These are phyloP conservation scores for Drosophila mimica DNA, from an alignment of 2,888 invertebrate species.

Conservation along the genomic window DNA sequence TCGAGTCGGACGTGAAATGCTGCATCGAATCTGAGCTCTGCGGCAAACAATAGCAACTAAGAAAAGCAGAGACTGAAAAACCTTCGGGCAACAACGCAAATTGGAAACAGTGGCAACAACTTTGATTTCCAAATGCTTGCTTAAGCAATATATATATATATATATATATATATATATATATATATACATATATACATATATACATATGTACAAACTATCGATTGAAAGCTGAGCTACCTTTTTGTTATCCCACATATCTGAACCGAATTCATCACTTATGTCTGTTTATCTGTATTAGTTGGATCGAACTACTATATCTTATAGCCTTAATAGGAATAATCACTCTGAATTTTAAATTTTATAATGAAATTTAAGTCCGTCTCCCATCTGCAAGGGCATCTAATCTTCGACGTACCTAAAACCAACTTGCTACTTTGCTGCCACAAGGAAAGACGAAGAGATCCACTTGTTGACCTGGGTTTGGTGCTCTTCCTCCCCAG, in stretches of 20 bases:
- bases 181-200: not conserved
- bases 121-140: not conserved
- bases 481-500: not conserved
- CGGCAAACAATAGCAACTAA: not conserved
- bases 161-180: not conserved
- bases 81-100: not conserved
- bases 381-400: not conserved
- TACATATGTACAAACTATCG: not conserved
- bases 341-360: not conserved
- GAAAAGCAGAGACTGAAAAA: not conserved
- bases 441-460: not conserved
- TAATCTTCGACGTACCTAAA: not conserved
- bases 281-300: not conserved
- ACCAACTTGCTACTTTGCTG: not conserved
- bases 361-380: too few species aligned
- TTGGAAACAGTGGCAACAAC: not conserved
- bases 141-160: not conserved
- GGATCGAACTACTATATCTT: not conserved
- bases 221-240: not conserved
- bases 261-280: not conserved
- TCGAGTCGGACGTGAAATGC: constrained; percentile 38
- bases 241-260: not conserved
- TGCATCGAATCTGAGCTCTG: constrained; percentile 13
- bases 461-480: not conserved
- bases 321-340: not conserved